Evolutionary conservation across 2,113 vertebrate species (phyloP), one percentile per base, ranked within the genome.

Genomic region (Lepidothrix coronata): DNA sequence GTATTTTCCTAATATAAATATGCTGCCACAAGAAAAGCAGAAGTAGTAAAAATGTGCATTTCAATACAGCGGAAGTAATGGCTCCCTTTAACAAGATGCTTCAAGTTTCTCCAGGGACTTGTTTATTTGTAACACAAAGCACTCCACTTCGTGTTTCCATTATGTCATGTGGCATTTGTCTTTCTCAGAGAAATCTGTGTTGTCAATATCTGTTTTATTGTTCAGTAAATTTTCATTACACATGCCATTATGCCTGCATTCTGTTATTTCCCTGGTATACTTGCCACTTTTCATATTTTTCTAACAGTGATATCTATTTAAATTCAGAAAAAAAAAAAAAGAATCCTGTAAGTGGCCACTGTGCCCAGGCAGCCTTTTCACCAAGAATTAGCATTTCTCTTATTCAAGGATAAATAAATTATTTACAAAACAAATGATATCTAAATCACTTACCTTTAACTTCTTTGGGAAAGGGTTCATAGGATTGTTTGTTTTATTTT

Each of bases 141-240:
- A 13, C 41, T 66, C 61, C 15, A 59, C 51, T 94, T 71, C 0
- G 0, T 51, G 51, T 76, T 97, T 89, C 66, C 55, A 52, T 87
- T 85, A 71, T 49, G 67, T n/a, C 92, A 62, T 18, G 4, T 88
- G 41, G 76, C 83, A 92, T 66, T 65, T 51, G 25, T 92, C 85
- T 91, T 82, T 80, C 82, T 66, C 39, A 78, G 84, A 80, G 55
- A 90, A 91, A 76, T 76, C 70, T 63, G 10, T 76, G 21, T 82
- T 95, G 92, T 86, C 66, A 88, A 88, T 95, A 95, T 65, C 72
- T 81, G 66, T 88, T 95, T 92, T 95, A 74, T 55, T 86, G 68
- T 37, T 84, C 73, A 46, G 76, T 75, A 83, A 85, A 92, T 79
- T 85, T 95, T 89, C 88, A 91, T 93, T 91, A 81, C 44, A 68